Conservation (phyloP, 1,140 invertebrate genomes). For the Plectus sambesii region DNA sequence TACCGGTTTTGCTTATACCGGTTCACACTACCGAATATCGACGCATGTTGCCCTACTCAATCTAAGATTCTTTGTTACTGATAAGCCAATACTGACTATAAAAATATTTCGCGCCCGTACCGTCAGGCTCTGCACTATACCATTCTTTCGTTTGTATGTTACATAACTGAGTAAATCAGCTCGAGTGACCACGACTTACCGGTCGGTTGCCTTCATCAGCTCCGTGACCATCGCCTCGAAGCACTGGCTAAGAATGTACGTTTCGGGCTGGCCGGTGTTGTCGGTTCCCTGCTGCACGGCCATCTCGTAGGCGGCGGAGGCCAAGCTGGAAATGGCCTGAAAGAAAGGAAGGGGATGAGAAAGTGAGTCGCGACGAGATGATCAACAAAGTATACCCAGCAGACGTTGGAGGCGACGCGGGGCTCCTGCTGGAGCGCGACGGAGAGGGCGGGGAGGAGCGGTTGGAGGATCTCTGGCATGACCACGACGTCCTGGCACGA, state of each 20-base stretch:
- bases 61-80: too few species aligned
- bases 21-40: constrained; percentile 5
- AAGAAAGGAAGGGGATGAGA: constrained; percentile 15
- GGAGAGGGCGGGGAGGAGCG: constrained; percentile 74
- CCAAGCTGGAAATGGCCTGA: constrained; percentile 81
- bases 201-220: constrained; percentile 82
- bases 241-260: constrained; percentile 80
- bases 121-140: too few species aligned
- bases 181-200: constrained; percentile 54
- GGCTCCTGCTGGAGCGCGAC: constrained; percentile 76
- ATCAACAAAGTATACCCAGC: constrained; percentile 58
- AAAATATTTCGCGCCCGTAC: too few species aligned
- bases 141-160: constrained; percentile 4
- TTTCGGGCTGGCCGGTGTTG: constrained; percentile 63
- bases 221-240: constrained; percentile 85
- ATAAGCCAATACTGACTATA: too few species aligned
- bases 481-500: constrained; percentile 88
- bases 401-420: constrained; percentile 92
- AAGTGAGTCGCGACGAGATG: neutral
- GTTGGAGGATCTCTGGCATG: constrained; percentile 68
- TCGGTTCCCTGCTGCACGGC: constrained; percentile 53
- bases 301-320: constrained; percentile 83
- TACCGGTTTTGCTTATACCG: too few species aligned
- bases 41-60: neutral
- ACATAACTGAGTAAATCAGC: constrained; percentile 16